Evolutionary conservation across 2,797 vertebrate genomes (phyloP).

Genomic region (Rhodeus uyekii): DNA sequence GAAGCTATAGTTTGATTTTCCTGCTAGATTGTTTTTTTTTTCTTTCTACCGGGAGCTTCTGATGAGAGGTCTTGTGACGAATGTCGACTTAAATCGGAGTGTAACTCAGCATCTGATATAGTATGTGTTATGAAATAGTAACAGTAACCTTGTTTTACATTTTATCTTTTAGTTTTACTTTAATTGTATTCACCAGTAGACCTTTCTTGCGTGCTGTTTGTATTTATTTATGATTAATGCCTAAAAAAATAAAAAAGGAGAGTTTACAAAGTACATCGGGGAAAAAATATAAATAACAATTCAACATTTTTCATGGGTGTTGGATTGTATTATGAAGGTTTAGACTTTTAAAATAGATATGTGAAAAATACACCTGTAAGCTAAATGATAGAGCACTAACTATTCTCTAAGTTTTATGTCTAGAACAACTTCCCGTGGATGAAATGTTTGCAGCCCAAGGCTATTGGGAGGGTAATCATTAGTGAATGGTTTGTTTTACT

Average conservation of each 20-base stretch:
- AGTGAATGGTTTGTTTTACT: slow-evolving; percentile 85
- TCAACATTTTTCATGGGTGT: slow-evolving; percentile 89
- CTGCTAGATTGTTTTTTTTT: slow-evolving; percentile 12
- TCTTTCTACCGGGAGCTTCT: slow-evolving; percentile 8
- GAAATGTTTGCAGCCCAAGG: slow-evolving; percentile 84
- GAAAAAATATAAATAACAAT: slow-evolving; percentile 81
- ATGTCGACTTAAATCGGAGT: slow-evolving; percentile 76
- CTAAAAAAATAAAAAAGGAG: slow-evolving; percentile 79
- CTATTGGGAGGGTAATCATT: slow-evolving; percentile 78
- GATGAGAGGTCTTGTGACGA: slow-evolving; percentile 50
- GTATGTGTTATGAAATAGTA: slow-evolving; percentile 85
- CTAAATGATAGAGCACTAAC: slow-evolving; percentile 95
- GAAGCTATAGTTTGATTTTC: slow-evolving; percentile 68
- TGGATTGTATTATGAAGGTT: slow-evolving; percentile 90
- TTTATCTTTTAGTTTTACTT: slow-evolving; percentile 84
- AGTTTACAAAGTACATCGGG: slow-evolving; percentile 81
- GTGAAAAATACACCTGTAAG: slow-evolving; percentile 88
- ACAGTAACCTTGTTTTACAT: slow-evolving; percentile 90
- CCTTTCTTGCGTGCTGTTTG: slow-evolving; percentile 97
- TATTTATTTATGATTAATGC: slow-evolving; percentile 99
- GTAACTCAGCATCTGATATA: slow-evolving; percentile 80
- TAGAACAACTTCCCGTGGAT: slow-evolving; percentile 81
- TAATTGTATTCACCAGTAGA: slow-evolving; percentile 97
- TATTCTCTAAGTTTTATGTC: slow-evolving; percentile 86
- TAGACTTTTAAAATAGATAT: slow-evolving; percentile 84